These are phyloP conservation scores for Rhyacichthys aspro DNA, from an alignment of 2,797 vertebrate genomes.

Conservation along the genomic window DNA sequence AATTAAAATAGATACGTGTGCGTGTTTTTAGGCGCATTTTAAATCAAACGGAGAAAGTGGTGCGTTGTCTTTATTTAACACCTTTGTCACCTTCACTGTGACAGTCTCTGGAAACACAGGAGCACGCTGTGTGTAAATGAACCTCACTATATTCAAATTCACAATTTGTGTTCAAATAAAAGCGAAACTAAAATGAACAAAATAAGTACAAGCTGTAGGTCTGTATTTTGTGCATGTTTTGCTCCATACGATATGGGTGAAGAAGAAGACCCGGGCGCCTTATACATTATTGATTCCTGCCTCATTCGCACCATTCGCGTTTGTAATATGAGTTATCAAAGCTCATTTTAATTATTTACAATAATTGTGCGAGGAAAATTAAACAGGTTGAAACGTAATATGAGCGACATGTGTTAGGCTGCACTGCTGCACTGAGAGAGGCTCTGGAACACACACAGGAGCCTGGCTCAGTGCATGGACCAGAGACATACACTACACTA, in stretches of 20 bases:
- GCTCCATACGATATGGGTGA: slow-evolving; percentile 59
- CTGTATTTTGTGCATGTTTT: slow-evolving; percentile 24
- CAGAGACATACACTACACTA: background rate
- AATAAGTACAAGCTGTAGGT: slow-evolving; percentile 1
- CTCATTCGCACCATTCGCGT: slow-evolving; percentile 89
- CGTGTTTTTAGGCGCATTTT: slow-evolving; percentile 8
- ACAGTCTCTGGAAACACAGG: slow-evolving; percentile 18
- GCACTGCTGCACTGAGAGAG: slow-evolving; percentile 51
- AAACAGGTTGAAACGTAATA: slow-evolving; percentile 90
- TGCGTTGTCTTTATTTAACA: slow-evolving; percentile 3
- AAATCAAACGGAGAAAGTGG: slow-evolving; percentile 7
- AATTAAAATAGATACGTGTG: slow-evolving; percentile 1
- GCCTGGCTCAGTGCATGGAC: slow-evolving; percentile 10
- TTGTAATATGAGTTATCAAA: slow-evolving; percentile 99
- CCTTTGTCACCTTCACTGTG: slow-evolving; percentile 25
- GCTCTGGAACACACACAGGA: slow-evolving; percentile 63
- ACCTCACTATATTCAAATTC: slow-evolving; percentile 21
- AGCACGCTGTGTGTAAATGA: slow-evolving; percentile 64
- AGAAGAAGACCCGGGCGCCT: slow-evolving; percentile 59
- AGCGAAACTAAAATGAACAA: background rate
- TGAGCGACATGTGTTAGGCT: slow-evolving; percentile 82
- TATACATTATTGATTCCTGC: slow-evolving; percentile 93
- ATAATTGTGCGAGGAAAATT: slow-evolving; percentile 88
- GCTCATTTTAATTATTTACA: slow-evolving; percentile 96
- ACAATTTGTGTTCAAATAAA: slow-evolving; percentile 5